These are phyloP conservation scores for Quadroppia sp. DNA, from an alignment of 2,888 invertebrate genomes.

Conservation along the genomic window DNA sequence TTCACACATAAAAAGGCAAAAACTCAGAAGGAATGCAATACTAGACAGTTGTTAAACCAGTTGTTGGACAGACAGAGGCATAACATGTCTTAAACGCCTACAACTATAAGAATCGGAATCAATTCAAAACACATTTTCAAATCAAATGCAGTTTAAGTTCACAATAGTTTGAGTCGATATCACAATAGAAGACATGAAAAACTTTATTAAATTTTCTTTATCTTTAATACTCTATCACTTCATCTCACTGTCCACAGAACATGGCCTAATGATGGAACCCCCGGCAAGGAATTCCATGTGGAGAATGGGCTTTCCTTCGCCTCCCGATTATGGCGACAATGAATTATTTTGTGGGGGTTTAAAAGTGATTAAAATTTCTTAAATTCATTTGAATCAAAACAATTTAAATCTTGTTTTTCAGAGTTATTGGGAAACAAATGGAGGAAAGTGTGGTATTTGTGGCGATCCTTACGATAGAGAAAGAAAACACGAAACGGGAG, in stretches of 20 bases:
- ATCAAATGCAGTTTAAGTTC: neutral
- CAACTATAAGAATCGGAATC: neutral
- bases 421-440: slow-evolving; percentile 47
- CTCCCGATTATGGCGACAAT: slow-evolving; percentile 50
- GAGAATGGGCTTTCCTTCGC: slow-evolving; percentile 65
- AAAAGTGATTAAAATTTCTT: slow-evolving; percentile 51
- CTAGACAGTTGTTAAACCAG: slow-evolving; percentile 28
- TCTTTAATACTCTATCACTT: neutral
- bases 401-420: slow-evolving; percentile 14
- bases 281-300: slow-evolving; percentile 51
- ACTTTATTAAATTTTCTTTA: neutral
- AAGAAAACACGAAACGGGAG: slow-evolving; percentile 48
- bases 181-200: neutral
- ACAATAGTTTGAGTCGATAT: neutral
- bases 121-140: neutral
- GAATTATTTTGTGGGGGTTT: slow-evolving; percentile 51
- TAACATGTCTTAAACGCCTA: slow-evolving; percentile 10
- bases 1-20: slow-evolving; percentile 14
- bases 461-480: slow-evolving; percentile 47
- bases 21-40: slow-evolving; percentile 10
- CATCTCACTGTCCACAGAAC: slow-evolving; percentile 35
- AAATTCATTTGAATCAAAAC: neutral
- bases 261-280: slow-evolving; percentile 50
- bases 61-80: slow-evolving; percentile 17
- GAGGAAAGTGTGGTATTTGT: slow-evolving; percentile 49